A percentile compares a stretch with the other conserved stretches of the same genome.
These are phyloP conservation scores for Epistrophe grossulariae DNA, from an alignment of 2,888 invertebrate species.

Conservation along the genomic window DNA sequence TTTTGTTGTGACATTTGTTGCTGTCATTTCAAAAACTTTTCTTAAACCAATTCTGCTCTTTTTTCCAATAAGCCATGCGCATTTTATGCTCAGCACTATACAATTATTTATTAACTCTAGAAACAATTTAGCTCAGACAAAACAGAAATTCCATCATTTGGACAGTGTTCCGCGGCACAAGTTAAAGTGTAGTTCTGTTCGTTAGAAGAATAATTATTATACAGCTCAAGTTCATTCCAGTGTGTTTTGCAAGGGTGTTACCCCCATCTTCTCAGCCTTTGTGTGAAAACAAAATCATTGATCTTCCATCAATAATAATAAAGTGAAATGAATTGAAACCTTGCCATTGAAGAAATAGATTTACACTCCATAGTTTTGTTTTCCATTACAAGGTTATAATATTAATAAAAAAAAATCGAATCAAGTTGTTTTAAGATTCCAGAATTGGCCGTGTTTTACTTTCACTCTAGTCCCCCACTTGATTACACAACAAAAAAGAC, in stretches of 20 bases:
- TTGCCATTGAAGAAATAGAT: constrained; percentile 15
- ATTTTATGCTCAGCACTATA: background rate
- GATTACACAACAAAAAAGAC: constrained; percentile 63
- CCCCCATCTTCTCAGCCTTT: constrained; percentile 2
- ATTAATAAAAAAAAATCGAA: background rate
- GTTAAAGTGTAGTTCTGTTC: constrained; percentile 42
- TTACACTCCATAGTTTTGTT: background rate
- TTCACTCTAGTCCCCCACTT: background rate
- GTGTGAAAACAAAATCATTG: constrained; percentile 16
- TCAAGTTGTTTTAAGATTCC: constrained; percentile 12
- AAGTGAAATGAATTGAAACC: constrained; percentile 13
- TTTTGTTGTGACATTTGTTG: constrained; percentile 60
- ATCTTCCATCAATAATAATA: background rate
- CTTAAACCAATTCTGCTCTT: background rate
- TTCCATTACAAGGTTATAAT: background rate
- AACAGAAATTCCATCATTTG: constrained; percentile 25
- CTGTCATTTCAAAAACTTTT: constrained; percentile 40
- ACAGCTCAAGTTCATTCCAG: constrained; percentile 14
- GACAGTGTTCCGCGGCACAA: constrained; percentile 48
- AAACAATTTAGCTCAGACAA: constrained; percentile 12
- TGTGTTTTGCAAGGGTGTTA: constrained; percentile 38
- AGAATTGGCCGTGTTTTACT: constrained; percentile 19
- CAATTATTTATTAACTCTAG: constrained; percentile 1
- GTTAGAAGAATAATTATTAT: background rate
- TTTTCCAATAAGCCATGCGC: constrained; percentile 26